Conservation (phyloP, 2,888 invertebrate species). For the Drosophila kambysellisi region DNA sequence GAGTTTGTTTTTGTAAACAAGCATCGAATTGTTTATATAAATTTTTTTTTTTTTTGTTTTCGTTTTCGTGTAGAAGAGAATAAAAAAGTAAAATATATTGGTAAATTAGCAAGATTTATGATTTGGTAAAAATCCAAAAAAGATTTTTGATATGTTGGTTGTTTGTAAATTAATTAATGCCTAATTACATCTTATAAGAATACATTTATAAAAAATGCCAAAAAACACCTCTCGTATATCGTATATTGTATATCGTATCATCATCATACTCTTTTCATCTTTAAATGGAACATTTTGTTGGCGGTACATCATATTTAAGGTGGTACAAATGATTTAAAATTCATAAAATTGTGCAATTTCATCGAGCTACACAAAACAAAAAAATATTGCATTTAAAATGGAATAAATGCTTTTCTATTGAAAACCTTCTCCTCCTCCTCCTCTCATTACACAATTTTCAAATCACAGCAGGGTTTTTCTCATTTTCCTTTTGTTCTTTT, state of each 20-base stretch:
- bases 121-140: slow-evolving; percentile 50
- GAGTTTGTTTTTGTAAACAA: slow-evolving; percentile 66
- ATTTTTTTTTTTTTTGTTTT: slow-evolving; percentile 47
- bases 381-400: slow-evolving; percentile 77
- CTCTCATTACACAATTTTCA: slow-evolving; percentile 29
- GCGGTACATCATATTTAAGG: slow-evolving; percentile 59
- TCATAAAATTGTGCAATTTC: slow-evolving; percentile 58
- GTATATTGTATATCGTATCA: slow-evolving; percentile 28
- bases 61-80: slow-evolving; percentile 82
- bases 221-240: slow-evolving; percentile 26
- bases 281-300: slow-evolving; percentile 73
- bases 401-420: slow-evolving; percentile 74
- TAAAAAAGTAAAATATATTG: slow-evolving; percentile 80
- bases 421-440: slow-evolving; percentile 52
- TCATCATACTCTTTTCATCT: slow-evolving; percentile 77
- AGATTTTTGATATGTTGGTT: slow-evolving; percentile 49
- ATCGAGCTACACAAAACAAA: slow-evolving; percentile 45
- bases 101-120: slow-evolving; percentile 79
- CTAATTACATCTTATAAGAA: slow-evolving; percentile 71
- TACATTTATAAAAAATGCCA: slow-evolving; percentile 19
- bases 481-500: slow-evolving; percentile 1
- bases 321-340: slow-evolving; percentile 46
- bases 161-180: slow-evolving; percentile 64
- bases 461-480: slow-evolving; percentile 30
- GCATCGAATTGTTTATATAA: slow-evolving; percentile 62